Percentiles rank a stretch among this genome's conserved stretches.
phyloP scores from a whole-genome alignment of 2,113 vertebrate genomes.

The Vimba vimba region DNA sequence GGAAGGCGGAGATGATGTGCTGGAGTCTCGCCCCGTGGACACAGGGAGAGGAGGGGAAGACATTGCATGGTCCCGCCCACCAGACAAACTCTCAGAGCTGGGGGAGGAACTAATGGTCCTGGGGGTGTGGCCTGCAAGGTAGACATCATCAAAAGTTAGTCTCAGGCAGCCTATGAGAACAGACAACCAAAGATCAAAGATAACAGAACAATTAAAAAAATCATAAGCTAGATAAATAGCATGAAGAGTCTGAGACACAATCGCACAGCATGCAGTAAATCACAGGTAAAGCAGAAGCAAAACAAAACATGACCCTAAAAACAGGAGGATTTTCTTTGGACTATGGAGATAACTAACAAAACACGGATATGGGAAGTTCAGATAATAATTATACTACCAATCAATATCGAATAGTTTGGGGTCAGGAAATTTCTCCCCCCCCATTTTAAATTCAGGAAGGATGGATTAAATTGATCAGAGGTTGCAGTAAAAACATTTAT shows the following conservation, averaged over 20 bases:
- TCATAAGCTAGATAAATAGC: neutral
- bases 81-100: constrained; percentile 89
- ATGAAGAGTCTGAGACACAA: neutral
- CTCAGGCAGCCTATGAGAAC: neutral
- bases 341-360: neutral
- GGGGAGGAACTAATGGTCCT: constrained; percentile 89
- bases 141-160: neutral
- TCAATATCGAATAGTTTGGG: no score
- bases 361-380: neutral
- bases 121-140: constrained; percentile 82
- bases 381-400: neutral
- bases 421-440: no score
- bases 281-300: neutral
- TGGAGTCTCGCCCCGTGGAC: constrained; percentile 77
- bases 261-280: neutral
- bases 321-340: neutral
- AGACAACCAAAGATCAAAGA: neutral
- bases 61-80: constrained; percentile 81
- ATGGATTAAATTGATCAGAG: no score
- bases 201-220: neutral
- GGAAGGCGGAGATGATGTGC: constrained; percentile 87
- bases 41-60: constrained; percentile 88
- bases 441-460: no score
- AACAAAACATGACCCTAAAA: neutral
- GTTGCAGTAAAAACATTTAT: no score